phyloP scores from a whole-genome alignment of 1,140 invertebrate species.

The Andricus grossulariae region DNA sequence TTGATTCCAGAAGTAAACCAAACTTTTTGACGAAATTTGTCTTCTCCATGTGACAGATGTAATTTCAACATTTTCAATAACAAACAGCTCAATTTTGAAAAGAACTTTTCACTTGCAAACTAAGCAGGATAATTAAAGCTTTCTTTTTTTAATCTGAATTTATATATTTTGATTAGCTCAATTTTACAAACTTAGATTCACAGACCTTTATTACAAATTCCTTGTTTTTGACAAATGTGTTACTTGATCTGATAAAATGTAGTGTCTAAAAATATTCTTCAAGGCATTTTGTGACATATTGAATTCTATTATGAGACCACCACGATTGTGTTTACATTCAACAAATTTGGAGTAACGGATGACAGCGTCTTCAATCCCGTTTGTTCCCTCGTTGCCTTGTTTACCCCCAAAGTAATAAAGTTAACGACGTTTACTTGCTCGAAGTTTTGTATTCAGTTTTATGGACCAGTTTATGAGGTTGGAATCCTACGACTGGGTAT shows the following conservation, averaged over 20 bases:
- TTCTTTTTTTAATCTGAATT: no score
- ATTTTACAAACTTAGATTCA: no score
- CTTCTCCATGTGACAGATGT: no score
- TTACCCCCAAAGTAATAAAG: conserved; percentile 37
- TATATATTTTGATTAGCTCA: no score
- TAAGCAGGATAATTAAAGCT: no score
- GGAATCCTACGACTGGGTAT: not conserved
- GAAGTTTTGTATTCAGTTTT: conserved; percentile 25
- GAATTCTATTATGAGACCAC: not conserved
- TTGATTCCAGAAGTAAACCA: not conserved
- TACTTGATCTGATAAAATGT: not conserved
- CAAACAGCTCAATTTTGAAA: no score
- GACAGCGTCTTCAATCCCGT: conserved; percentile 32
- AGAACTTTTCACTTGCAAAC: no score
- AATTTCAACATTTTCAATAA: no score
- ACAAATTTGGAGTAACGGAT: conserved; percentile 8
- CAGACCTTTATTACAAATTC: no score
- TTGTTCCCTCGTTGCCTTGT: conserved; percentile 27
- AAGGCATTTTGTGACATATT: not conserved
- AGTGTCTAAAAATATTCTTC: not conserved
- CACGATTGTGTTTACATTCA: conserved; percentile 6
- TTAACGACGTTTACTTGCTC: conserved; percentile 35
- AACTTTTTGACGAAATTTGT: no score
- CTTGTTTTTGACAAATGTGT: not conserved
- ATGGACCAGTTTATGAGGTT: conserved; percentile 20